These are phyloP conservation scores for Agonum fuliginosum DNA, from an alignment of 2,888 invertebrate species.

Conservation along the genomic window DNA sequence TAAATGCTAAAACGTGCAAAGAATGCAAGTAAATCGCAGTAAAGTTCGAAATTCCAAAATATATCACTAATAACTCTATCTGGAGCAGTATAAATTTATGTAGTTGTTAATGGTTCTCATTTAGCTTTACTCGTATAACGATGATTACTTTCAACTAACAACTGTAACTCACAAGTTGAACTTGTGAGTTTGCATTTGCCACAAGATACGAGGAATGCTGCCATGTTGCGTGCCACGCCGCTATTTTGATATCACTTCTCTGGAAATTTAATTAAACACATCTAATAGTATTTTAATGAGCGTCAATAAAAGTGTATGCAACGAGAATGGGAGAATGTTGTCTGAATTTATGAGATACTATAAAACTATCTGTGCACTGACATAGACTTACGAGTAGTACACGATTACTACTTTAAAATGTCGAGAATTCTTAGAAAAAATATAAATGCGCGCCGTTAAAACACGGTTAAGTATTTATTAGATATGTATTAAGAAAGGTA, in stretches of 20 bases:
- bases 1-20: background rate
- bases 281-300: conserved; percentile 55
- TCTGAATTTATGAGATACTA: conserved; percentile 40
- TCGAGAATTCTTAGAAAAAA: conserved; percentile 10
- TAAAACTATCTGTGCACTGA: conserved; percentile 28
- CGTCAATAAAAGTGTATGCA: conserved; percentile 35
- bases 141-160: conserved; percentile 22
- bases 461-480: conserved; percentile 18
- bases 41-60: background rate
- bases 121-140: background rate
- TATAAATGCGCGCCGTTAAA: conserved; percentile 21
- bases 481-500: background rate
- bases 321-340: conserved; percentile 37
- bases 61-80: conserved; percentile 16
- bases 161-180: conserved; percentile 8
- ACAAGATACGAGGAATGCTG: conserved; percentile 37
- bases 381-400: conserved; percentile 26
- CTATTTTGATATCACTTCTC: conserved; percentile 51
- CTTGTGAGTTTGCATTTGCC: conserved; percentile 16
- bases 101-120: conserved; percentile 37
- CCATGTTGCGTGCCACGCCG: conserved; percentile 48
- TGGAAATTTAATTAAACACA: conserved; percentile 59
- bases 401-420: conserved; percentile 19
- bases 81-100: background rate
- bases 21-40: background rate